Conservation (phyloP, 2,113 vertebrate genomes). For the Stercorarius parasiticus region DNA sequence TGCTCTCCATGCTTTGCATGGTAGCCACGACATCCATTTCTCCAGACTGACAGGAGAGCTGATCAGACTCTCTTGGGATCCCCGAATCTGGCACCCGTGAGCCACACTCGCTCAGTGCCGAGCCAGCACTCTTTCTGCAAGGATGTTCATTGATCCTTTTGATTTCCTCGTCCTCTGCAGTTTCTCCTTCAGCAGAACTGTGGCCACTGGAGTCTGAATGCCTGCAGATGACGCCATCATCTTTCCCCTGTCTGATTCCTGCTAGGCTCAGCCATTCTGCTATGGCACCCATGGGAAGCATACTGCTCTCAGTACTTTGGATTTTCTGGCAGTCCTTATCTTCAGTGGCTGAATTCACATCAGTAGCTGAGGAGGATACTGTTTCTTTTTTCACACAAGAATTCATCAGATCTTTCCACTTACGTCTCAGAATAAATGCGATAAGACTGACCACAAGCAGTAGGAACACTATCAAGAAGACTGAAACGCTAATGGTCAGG, state of each 20-base stretch:
- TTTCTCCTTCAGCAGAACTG: slow-evolving; percentile 86
- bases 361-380: slow-evolving; percentile 30
- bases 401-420: slow-evolving; percentile 66
- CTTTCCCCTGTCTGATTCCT: slow-evolving; percentile 64
- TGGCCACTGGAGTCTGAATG: slow-evolving; percentile 82
- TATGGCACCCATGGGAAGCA: slow-evolving; percentile 45
- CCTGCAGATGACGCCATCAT: slow-evolving; percentile 55
- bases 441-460: slow-evolving; percentile 75
- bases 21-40: slow-evolving; percentile 52
- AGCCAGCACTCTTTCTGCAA: slow-evolving; percentile 66
- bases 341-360: not conserved
- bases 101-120: slow-evolving; percentile 14
- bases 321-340: slow-evolving; percentile 39
- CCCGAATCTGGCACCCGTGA: slow-evolving; percentile 75
- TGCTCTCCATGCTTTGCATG: slow-evolving; percentile 68
- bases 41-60: slow-evolving; percentile 78
- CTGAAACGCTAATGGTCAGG: slow-evolving; percentile 75
- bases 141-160: slow-evolving; percentile 84
- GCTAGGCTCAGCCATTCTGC: slow-evolving; percentile 72
- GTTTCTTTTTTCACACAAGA: slow-evolving; percentile 60
- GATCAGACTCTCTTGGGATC: slow-evolving; percentile 79
- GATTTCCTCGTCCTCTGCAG: slow-evolving; percentile 89
- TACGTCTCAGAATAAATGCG: slow-evolving; percentile 78
- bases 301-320: not conserved
- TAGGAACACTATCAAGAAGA: slow-evolving; percentile 78